phyloP scores from a whole-genome alignment of 1,140 invertebrate species.

The Drosophila nikananu region DNA sequence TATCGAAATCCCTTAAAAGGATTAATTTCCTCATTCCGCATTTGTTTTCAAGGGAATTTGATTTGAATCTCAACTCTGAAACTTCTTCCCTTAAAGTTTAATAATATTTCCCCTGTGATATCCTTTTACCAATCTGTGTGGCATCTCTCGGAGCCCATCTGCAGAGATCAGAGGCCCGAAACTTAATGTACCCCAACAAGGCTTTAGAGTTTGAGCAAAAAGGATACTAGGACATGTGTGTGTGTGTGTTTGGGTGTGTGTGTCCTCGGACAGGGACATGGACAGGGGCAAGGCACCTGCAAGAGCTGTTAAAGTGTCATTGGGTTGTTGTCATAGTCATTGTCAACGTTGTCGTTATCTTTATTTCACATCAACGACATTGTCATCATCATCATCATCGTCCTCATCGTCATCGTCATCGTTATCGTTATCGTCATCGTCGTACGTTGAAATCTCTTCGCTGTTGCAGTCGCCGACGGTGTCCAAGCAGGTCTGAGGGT shows the following conservation, averaged over 20 bases:
- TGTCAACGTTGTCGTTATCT: constrained; percentile 83
- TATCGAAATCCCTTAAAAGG: neutral
- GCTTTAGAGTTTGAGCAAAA: constrained; percentile 1
- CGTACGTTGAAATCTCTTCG: constrained; percentile 31
- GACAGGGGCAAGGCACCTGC: constrained; percentile 58
- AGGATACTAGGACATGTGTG: constrained; percentile 6
- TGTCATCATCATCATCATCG: constrained; percentile 68
- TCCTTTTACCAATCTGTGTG: constrained; percentile 2
- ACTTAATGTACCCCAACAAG: constrained; percentile 38
- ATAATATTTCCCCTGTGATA: neutral
- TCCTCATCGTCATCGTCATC: constrained; percentile 14
- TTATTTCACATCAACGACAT: constrained; percentile 83
- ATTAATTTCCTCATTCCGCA: neutral
- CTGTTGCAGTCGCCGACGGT: constrained; percentile 25
- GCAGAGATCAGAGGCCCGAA: constrained; percentile 12
- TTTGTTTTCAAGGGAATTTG: neutral
- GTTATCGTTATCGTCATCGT: constrained; percentile 16
- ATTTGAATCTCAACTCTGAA: neutral
- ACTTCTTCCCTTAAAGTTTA: neutral
- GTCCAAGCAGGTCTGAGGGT: constrained; percentile 11
- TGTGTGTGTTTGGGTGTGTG: constrained; percentile 2
- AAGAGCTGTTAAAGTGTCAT: constrained; percentile 81
- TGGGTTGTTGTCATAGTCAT: constrained; percentile 81
- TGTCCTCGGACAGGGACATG: constrained; percentile 1
- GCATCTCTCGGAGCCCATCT: neutral